Evolutionary conservation across 2,888 invertebrate species (phyloP), one percentile per base, ranked within the genome.

Genomic region (Coronaproctus castanopsis): DNA sequence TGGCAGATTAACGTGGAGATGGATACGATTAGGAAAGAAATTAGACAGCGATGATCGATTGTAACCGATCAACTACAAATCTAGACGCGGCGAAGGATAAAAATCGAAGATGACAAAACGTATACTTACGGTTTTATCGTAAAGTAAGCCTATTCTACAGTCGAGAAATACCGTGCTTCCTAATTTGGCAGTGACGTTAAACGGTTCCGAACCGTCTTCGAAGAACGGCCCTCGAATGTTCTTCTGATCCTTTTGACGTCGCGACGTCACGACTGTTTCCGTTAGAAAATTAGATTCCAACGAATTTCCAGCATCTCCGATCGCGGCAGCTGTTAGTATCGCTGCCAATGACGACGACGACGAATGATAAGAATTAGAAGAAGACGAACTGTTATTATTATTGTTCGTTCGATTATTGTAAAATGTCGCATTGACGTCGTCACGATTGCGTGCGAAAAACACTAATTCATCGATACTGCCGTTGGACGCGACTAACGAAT

Each of bases 101-200:
- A n/a, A n/a, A n/a, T n/a, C n/a, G n/a, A n/a, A n/a, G n/a, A n/a
- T n/a, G n/a, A n/a, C n/a, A n/a, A n/a, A n/a, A n/a, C n/a, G n/a
- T n/a, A n/a, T n/a, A 70, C 76, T 74, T 67, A 79, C 79, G 70
- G 77, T 77, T 71, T 77, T 77, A 67, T 78, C 77, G 62, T 78
- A 77, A 18, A 80, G 75, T 67, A 79, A 73, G 57, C 78, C 79
- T 62, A 79, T 78, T 62, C 76, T 74, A 69, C 80, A 80, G 69
- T 80, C 77, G 24, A 79, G 72, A 57, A 73, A 71, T 52, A 79
- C 77, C 21, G 76, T 78, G 62, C 74, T 76, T 56, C 79, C 79
- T 62, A 79, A 76, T 63, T 78, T 73, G 5, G 77, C 77, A 21
- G 78, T 78, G 60, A 79, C 71, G 66, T 78, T 78, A 64, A 73